Evolutionary conservation across 2,113 vertebrate genomes (phyloP).

Genomic region (Anhinga rufa): DNA sequence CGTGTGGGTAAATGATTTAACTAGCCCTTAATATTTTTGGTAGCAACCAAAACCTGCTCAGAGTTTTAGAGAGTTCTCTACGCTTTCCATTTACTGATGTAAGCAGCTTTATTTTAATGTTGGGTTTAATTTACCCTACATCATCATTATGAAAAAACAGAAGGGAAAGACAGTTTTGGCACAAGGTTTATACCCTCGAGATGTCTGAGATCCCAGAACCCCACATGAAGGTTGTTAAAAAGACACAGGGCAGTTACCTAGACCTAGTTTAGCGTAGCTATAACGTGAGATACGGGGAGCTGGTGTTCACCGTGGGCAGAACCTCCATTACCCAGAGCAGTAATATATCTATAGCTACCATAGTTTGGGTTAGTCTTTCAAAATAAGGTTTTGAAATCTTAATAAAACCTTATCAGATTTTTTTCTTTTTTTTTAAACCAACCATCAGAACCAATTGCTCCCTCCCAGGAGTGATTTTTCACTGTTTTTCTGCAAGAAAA

Average conservation of each 20-base stretch:
- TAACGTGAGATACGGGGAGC: background rate
- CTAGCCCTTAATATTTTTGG: background rate
- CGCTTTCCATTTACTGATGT: background rate
- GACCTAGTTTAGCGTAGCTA: background rate
- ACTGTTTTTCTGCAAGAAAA: background rate
- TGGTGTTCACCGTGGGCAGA: background rate
- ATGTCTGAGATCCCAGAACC: background rate
- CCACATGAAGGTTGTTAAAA: background rate
- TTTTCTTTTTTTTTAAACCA: background rate
- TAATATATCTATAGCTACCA: background rate
- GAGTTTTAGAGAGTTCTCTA: background rate
- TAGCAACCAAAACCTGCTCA: background rate
- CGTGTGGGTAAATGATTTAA: background rate
- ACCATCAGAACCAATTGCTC: background rate
- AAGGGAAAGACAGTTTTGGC: background rate
- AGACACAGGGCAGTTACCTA: background rate
- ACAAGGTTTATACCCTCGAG: background rate
- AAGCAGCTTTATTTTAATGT: background rate
- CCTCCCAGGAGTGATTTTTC: background rate
- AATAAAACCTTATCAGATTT: background rate
- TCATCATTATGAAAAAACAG: background rate
- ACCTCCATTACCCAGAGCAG: background rate
- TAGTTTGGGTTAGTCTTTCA: background rate
- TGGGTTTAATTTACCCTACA: too few relatives aligned
- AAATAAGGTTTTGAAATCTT: background rate